phyloP scores from a whole-genome alignment of 2,888 invertebrate species.

The Tridacna crocea region DNA sequence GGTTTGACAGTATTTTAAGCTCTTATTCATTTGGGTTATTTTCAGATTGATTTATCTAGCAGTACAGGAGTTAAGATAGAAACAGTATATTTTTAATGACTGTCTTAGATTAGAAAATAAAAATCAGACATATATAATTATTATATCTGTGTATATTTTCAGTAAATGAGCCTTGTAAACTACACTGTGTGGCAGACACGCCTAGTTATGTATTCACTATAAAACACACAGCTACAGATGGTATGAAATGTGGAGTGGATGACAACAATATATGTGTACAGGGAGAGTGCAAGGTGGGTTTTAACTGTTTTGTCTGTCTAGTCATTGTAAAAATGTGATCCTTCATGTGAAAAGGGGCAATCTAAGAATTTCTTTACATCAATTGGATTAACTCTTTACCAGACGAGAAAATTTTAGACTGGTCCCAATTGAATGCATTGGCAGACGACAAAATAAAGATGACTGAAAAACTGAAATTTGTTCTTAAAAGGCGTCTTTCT shows the following conservation, averaged over 20 bases:
- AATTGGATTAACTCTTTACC: too few relatives aligned
- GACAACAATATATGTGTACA: conserved; percentile 96
- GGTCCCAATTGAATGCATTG: too few relatives aligned
- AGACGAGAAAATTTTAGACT: too few relatives aligned
- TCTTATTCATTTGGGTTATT: neutral
- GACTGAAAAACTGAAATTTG: too few relatives aligned
- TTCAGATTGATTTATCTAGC: neutral
- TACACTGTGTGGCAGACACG: conserved; percentile 97
- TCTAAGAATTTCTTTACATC: too few relatives aligned
- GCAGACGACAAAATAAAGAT: too few relatives aligned
- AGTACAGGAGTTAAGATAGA: neutral
- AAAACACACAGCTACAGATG: conserved; percentile 90
- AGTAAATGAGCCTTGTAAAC: conserved; percentile 94
- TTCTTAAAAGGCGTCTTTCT: too few relatives aligned
- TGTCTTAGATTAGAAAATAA: neutral
- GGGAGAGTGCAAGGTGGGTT: conserved; percentile 89
- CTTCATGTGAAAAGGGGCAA: too few relatives aligned
- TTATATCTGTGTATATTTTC: conserved; percentile 35
- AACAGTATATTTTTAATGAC: neutral
- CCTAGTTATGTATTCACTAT: conserved; percentile 97
- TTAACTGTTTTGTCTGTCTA: too few relatives aligned
- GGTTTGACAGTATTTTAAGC: neutral
- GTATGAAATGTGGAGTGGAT: conserved; percentile 89
- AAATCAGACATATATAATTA: too few relatives aligned
- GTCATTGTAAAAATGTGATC: too few relatives aligned